Evolutionary conservation across 1,140 invertebrate genomes (phyloP).

Genomic region (Zaprionus nigranus): DNA sequence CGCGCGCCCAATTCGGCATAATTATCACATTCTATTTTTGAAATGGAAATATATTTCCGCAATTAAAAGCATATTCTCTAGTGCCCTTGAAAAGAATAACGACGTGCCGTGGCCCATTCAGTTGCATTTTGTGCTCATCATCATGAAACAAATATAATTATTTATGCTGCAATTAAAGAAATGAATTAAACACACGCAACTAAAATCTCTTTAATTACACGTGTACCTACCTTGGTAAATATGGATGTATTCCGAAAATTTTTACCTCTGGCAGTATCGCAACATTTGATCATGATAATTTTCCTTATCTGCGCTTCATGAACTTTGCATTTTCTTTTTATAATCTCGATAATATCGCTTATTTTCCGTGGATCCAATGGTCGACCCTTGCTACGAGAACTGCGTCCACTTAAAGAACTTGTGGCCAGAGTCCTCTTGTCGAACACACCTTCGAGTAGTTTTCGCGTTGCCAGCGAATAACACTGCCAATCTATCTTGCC

Average conservation of each 20-base stretch:
- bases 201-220: neutral
- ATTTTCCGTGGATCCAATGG: constrained; percentile 18
- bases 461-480: constrained; percentile 18
- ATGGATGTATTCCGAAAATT: neutral
- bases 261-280: neutral
- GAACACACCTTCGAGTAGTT: constrained; percentile 19
- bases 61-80: constrained; percentile 78
- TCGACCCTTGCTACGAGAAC: neutral
- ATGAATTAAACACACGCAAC: constrained; percentile 15
- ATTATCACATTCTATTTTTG: constrained; percentile 72
- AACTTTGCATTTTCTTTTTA: neutral
- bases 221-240: neutral
- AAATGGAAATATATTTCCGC: constrained; percentile 66
- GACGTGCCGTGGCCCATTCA: constrained; percentile 19
- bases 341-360: constrained; percentile 17
- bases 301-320: neutral
- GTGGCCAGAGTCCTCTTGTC: constrained; percentile 29
- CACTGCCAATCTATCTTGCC: constrained; percentile 12
- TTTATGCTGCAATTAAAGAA: constrained; percentile 57
- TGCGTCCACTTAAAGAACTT: neutral
- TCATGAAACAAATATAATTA: constrained; percentile 20
- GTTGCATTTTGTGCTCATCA: constrained; percentile 47
- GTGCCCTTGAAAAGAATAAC: constrained; percentile 64
- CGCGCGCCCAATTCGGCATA: constrained; percentile 67
- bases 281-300: constrained; percentile 18